Base-by-base conservation (phyloP, 2,888 invertebrate species). In the Folsomia candida region DNA sequence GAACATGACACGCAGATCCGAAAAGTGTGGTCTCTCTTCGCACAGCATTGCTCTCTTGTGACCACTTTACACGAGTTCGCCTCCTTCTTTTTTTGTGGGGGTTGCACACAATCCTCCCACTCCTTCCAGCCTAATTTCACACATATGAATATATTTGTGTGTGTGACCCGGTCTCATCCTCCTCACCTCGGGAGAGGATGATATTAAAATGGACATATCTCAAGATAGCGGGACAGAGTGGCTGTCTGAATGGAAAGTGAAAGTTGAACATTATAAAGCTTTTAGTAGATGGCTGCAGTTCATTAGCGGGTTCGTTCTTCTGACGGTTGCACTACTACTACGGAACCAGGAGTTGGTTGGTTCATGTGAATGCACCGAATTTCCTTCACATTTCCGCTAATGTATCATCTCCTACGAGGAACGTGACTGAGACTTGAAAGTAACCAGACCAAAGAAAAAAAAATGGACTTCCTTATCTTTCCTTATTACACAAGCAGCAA, bases 1-100 rank as follows among this genome's bases (percentile, higher is more conserved):
- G 37, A 37, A n/a, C 37, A 4, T 37, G 37, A 9, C 14, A 37
- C 37, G 37, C n/a, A n/a, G n/a, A n/a, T n/a, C n/a, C n/a, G n/a
- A n/a, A n/a, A n/a, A n/a, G n/a, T n/a, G n/a, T 9, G 37, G 14
- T 37, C 37, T 37, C 14, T 37, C 37, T 14, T 37, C 14, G 37
- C 14, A 9, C n/a, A n/a, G n/a, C 28, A 62, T 62, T 28, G 29
- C 62, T 26, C 62, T 62, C 62, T 20, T 26, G 62, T 28, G 62
- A 28, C 27, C 29, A 29, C 62, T 62, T 62, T 27, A 62, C 62
- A 62, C 28, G 62, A 27, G 62, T 62, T 62, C n/a, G 14, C 20
- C n/a, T 25, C 59, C 22, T n/a, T n/a, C n/a, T n/a, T n/a, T n/a
- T n/a, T 37, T 14, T 37, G 37, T 14, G 4, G 37, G 37, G 37